Base-by-base conservation (phyloP, 2,888 invertebrate species). In the Lasioglossum malachurum region DNA sequence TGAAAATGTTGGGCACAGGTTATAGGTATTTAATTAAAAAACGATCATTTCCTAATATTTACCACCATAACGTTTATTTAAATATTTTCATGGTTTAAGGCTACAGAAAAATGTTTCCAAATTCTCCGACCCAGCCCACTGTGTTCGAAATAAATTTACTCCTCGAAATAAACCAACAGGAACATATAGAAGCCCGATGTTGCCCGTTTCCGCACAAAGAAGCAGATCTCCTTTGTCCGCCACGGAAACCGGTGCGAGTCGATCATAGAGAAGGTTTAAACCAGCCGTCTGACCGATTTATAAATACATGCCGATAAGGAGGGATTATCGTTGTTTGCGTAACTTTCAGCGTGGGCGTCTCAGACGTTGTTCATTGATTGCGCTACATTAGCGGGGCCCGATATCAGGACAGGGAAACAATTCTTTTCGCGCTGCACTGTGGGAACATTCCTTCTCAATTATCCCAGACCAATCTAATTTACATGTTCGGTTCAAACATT, bases 271-370 rank as follows among this genome's bases (percentile, higher is more conserved):
- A 84, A 79, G 73, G 82, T 44, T 78, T 53, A 67, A 73, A 73
- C 79, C 64, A 78, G 77, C 76, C 71, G 44, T 74, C 49, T 49
- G 60, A 72, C 46, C 71, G 80, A 87, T 86, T 86, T 88, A 92
- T 90, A 89, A 90, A 92, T 90, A 91, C 90, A 83, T 64, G 49
- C 76, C 60, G 90, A 92, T 93, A 92, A 92, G 86, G 76, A 75
- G 79, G 83, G 88, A 89, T 92, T 93, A 93, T 94, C 92, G 80
- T 77, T 90, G 92, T 92, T 93, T 93, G 89, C 92, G 90, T 90
- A 91, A 90, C 84, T 76, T 80, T 80, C 80, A 85, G 90, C 89
- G 93, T 92, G 92, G 92, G 92, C 90, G 94, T 91, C 88, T 82
- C 87, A 79, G 77, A 89, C 89, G 91, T 87, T 88, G 88, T 82